These are phyloP conservation scores for Philereme vetulata DNA, from an alignment of 2,888 invertebrate species.

Conservation along the genomic window DNA sequence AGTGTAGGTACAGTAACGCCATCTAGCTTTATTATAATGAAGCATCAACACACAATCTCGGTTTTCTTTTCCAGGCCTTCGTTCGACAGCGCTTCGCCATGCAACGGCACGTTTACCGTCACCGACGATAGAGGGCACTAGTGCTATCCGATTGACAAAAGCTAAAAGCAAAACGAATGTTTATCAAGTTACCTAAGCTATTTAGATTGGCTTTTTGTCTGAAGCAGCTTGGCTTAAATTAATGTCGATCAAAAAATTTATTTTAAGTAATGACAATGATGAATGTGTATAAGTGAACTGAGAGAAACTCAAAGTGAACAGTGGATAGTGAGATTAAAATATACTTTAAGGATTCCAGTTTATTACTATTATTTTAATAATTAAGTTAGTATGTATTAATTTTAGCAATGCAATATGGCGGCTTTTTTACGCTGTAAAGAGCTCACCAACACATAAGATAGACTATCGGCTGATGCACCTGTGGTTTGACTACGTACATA, in stretches of 20 bases:
- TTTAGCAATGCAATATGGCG: neutral
- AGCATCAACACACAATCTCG: neutral
- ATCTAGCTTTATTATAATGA: conserved; percentile 36
- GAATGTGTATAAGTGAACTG: conserved; percentile 3
- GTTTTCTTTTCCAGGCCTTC: conserved; percentile 53
- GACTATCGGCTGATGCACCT: too few species aligned
- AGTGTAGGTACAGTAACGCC: conserved; percentile 36
- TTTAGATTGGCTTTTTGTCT: too few species aligned
- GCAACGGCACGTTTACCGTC: conserved; percentile 72
- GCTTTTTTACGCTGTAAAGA: too few species aligned
- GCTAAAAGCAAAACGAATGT: neutral
- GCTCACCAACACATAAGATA: too few species aligned
- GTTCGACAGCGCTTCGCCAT: conserved; percentile 59
- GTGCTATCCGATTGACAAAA: conserved; percentile 22
- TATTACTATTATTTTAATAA: conserved; percentile 1
- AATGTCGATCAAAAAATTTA: too few species aligned
- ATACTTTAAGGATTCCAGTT: conserved; percentile 13
- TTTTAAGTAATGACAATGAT: neutral
- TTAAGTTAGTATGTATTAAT: neutral
- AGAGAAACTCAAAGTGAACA: conserved; percentile 27
- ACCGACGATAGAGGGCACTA: conserved; percentile 75
- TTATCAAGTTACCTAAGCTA: too few species aligned
- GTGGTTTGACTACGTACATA: too few species aligned
- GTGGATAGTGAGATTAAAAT: conserved; percentile 49
- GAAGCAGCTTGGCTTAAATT: too few species aligned